A percentile compares a stretch with the other conserved stretches of the same genome.
Conservation (phyloP, 2,113 vertebrate species). For the Symphodus melops region DNA sequence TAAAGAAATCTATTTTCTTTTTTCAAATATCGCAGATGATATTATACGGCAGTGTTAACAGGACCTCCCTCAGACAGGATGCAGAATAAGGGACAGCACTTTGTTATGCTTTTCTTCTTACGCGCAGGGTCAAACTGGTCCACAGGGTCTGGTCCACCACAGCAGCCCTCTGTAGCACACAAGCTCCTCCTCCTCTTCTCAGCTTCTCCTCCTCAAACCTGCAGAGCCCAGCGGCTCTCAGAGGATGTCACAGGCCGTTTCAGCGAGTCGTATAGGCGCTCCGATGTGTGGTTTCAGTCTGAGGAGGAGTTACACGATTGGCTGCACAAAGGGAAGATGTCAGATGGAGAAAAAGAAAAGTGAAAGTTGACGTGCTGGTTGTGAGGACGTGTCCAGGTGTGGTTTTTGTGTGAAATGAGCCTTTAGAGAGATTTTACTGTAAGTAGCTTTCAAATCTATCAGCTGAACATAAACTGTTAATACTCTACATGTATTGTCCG, state of each 20-base stretch:
- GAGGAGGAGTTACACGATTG: neutral
- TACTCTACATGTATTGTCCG: constrained; percentile 52
- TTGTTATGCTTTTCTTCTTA: neutral
- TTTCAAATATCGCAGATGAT: neutral
- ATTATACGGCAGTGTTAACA: neutral
- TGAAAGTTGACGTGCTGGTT: constrained; percentile 4
- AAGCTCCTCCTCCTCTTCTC: constrained; percentile 39
- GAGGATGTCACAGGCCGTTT: constrained; percentile 2
- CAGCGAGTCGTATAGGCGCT: constrained; percentile 6
- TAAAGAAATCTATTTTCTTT: neutral
- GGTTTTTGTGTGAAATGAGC: constrained; percentile 43
- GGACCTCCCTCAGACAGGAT: neutral
- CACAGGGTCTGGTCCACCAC: constrained; percentile 21
- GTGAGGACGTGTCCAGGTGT: constrained; percentile 22
- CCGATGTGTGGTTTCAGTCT: constrained; percentile 1
- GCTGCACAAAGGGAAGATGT: constrained; percentile 1
- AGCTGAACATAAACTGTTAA: constrained; percentile 39
- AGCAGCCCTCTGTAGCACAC: constrained; percentile 61
- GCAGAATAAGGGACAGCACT: neutral
- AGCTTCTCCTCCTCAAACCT: constrained; percentile 17
- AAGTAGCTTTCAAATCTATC: constrained; percentile 48
- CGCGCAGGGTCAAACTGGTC: neutral
- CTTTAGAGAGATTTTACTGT: constrained; percentile 56
- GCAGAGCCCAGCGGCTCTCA: constrained; percentile 40
- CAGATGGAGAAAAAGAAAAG: constrained; percentile 6